phyloP scores from a whole-genome alignment of 1,140 invertebrate genomes.

The Drosophila gunungcola region DNA sequence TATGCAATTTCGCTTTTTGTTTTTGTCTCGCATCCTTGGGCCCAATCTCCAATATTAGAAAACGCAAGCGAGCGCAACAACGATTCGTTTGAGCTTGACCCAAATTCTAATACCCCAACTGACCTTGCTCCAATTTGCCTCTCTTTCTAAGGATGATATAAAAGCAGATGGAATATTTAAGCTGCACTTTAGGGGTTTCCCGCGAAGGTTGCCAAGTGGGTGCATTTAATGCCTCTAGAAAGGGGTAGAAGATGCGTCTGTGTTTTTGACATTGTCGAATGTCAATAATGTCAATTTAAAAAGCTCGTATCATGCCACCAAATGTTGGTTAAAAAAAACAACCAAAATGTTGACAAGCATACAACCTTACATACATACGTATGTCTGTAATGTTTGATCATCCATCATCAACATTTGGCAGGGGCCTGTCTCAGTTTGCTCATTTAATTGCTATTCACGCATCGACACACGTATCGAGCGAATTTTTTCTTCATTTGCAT shows the following conservation, averaged over 20 bases:
- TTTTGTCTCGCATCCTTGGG: constrained; percentile 70
- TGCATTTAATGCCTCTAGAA: neutral
- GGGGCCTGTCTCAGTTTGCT: constrained; percentile 25
- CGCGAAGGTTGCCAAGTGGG: constrained; percentile 27
- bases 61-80: constrained; percentile 55
- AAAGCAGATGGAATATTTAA: constrained; percentile 30
- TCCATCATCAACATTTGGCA: constrained; percentile 38
- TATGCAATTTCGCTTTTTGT: constrained; percentile 73
- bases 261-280: constrained; percentile 68
- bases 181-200: constrained; percentile 61
- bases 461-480: constrained; percentile 33
- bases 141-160: constrained; percentile 35
- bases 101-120: constrained; percentile 65
- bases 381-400: constrained; percentile 23
- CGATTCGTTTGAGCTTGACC: constrained; percentile 62
- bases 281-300: constrained; percentile 49
- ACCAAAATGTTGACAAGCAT: neutral
- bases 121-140: constrained; percentile 73
- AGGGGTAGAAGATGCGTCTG: neutral
- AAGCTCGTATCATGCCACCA: constrained; percentile 18
- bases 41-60: constrained; percentile 82
- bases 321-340: constrained; percentile 1
- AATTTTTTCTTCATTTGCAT: constrained; percentile 34
- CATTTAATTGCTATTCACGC: constrained; percentile 58
- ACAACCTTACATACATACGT: constrained; percentile 11